Evolutionary conservation across 2,888 invertebrate species (phyloP), one percentile per base, ranked within the genome.

Genomic region (Neria commutata): DNA sequence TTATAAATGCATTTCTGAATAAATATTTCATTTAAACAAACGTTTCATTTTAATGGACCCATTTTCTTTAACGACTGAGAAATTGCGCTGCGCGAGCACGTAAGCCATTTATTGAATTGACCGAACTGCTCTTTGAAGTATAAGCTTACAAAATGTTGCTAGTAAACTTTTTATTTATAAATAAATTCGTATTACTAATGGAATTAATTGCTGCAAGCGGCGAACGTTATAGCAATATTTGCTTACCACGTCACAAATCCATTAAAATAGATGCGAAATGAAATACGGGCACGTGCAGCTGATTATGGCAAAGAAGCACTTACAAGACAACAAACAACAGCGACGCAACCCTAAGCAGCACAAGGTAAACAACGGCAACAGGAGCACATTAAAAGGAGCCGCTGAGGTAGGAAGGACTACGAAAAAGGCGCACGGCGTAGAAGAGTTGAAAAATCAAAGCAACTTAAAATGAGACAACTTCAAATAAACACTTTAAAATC

Each of bases 261-360:
- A 37, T 10, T 19, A 21, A 42, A 42, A 42, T 21, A 21, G 21
- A 42, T 71, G 69, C 65, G 66, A 71, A 73, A 72, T 72, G 66
- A 64, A 72, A 74, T 71, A 65, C 69, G 67, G 71, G 72, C 74
- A 74, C 74, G 71, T 71, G 73, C 64, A 71, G 67, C 66, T 71
- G 72, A 71, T 74, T 71, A 71, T 19, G 8, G 29, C 29, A 29
- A 29, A 11, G 5, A 29, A 29, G 5, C 11, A 11, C n/a, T n/a
- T 11, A 37, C 37, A 10, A 37, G n/a, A 37, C 6, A 37, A 10
- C 37, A 37, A 37, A 14, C n/a, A n/a, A n/a, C 8, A 37, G 8
- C 37, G n/a, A 37, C 8, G 21, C 21, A 19, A 19, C 21, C 6
- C 21, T 21, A 42, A 42, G 4, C 17, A 42, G 17, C n/a, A 29